Evolutionary conservation across 2,797 vertebrate species (phyloP), one percentile per base, ranked within the genome.

Genomic region (Arctocebus calabarensis): DNA sequence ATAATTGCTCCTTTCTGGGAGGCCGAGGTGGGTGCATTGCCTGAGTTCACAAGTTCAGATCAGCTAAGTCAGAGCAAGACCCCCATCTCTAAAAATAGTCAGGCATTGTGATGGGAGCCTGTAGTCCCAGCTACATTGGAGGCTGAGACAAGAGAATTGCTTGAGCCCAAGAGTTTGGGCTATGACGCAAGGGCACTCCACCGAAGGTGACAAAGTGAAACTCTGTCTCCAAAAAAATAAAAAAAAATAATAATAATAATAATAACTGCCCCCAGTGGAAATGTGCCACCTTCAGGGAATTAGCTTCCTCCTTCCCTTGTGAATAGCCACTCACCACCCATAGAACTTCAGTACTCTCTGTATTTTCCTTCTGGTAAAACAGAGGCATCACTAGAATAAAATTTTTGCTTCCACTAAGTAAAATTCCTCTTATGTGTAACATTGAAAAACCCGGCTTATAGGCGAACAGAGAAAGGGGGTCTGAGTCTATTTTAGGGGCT

Each of bases 401-500:
- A 61, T 48, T 68, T 29, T 29, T 34, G 37, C 43, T 68, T 64
- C 11, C 61, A 68, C 25, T 29, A 43, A 82, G 57, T 25, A 37
- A 84, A 86, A 62, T 27, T 45, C 84, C 32, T 83, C 29, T 68
- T 3, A 3, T 3, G 7, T 14, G 16, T 73, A 78, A 90, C 55
- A 59, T 14, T 3, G 17, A 91, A 83, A 83, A 6, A 45, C 70
- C 16, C 2, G 7, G 62, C 27, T 48, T 74, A 7, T 16, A 52
- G 87, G 71, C 48, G 57, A 61, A 88, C 88, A 77, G 0, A 11
- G 25, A 8, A 34, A 90, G 87, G 48, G 19, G 55, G 78, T 61
- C 4, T 92, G 68, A 78, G 74, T 94, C 57, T 74, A 43, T 82
- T 70, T 92, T 89, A 37, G 59, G 62, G 70, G 61, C 20, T 55